These are phyloP conservation scores for Cossypha heuglini DNA, from an alignment of 2,797 vertebrate genomes.

Conservation along the genomic window DNA sequence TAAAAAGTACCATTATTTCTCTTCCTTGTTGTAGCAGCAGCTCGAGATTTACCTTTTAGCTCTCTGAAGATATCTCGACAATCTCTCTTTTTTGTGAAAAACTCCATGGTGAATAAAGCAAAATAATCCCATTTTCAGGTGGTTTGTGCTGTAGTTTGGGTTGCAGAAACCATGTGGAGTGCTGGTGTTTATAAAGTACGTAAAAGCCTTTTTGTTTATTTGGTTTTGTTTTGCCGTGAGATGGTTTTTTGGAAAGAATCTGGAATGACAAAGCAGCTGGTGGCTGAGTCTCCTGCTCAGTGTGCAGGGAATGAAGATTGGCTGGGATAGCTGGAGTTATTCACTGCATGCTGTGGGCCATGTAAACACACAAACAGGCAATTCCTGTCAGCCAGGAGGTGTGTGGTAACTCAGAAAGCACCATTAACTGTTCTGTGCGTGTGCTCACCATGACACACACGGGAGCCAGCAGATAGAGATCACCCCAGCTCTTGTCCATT, in stretches of 20 bases:
- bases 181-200: neutral
- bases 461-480: neutral
- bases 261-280: neutral
- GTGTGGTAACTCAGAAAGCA: neutral
- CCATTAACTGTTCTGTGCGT: rapidly evolving
- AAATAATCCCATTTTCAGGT: neutral
- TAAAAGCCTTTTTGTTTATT: neutral
- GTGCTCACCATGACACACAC: rapidly evolving
- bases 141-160: neutral
- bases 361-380: neutral
- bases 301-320: neutral
- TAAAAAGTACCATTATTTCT: neutral
- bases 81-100: neutral
- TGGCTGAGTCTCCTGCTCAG: neutral
- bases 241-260: neutral
- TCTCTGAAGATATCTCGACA: neutral
- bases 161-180: neutral
- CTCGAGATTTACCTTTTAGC: neutral
- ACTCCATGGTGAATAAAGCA: neutral
- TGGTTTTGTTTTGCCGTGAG: neutral
- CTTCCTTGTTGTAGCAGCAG: neutral
- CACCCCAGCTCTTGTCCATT: neutral
- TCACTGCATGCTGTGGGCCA: neutral
- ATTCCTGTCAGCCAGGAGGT: neutral
- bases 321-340: neutral